phyloP scores from a whole-genome alignment of 2,888 invertebrate genomes.

The Carterocephalus palaemon region DNA sequence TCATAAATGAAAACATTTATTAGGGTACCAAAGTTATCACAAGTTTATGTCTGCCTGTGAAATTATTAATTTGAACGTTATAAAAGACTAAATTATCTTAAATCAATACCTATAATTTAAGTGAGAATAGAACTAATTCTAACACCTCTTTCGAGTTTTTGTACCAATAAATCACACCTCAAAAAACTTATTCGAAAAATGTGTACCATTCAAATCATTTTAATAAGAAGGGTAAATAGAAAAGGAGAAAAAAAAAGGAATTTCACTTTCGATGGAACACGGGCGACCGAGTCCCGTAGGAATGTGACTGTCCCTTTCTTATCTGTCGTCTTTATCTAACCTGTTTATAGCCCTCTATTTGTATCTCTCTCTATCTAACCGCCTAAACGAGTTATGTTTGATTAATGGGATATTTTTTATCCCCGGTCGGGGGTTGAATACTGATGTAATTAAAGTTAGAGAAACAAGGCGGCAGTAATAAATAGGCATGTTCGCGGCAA shows the following conservation, averaged over 20 bases:
- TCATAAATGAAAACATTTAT: too few relatives aligned
- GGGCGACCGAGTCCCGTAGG: constrained; percentile 50
- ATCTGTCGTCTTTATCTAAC: constrained; percentile 39
- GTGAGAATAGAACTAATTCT: constrained; percentile 31
- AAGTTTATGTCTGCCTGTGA: too few relatives aligned
- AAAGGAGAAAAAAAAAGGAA: constrained; percentile 42
- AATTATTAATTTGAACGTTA: too few relatives aligned
- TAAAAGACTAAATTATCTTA: constrained; percentile 12
- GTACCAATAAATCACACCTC: constrained; percentile 40
- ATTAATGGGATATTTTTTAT: constrained; percentile 57
- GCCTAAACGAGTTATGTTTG: constrained; percentile 62
- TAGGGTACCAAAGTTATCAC: too few relatives aligned
- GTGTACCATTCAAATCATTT: constrained; percentile 47
- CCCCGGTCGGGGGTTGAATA: constrained; percentile 42
- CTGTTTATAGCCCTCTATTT: constrained; percentile 12
- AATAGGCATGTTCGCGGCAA: constrained; percentile 15
- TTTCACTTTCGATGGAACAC: constrained; percentile 65
- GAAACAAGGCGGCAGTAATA: constrained; percentile 29
- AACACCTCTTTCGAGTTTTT: constrained; percentile 42
- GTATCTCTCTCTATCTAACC: constrained; percentile 24
- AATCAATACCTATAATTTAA: constrained; percentile 17
- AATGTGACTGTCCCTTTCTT: constrained; percentile 63
- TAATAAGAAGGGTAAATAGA: constrained; percentile 37
- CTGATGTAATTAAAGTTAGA: constrained; percentile 51
- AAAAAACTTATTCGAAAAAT: constrained; percentile 47